Base-by-base conservation (phyloP, 2,113 vertebrate genomes). In the Apeltes quadracus region DNA sequence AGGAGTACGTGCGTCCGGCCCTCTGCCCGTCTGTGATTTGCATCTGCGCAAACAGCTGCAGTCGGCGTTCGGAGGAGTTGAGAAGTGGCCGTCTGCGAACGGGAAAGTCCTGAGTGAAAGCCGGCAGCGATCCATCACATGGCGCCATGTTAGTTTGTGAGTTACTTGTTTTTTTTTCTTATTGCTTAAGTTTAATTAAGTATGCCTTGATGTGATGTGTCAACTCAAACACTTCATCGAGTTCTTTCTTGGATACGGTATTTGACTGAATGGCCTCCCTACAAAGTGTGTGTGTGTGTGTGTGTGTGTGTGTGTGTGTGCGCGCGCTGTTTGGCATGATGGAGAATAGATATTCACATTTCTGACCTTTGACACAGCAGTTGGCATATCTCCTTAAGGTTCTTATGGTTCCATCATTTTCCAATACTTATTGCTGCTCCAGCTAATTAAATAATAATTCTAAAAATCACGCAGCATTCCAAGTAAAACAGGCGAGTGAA, bases 1-100 rank as follows among this genome's bases (percentile, higher is more conserved):
- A 51, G 57, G 41, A 61, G 46, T 56, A n/a, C 38, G 36, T 61
- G 50, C 66, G 51, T 68, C 50, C 71, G 29, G 68, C n/a, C 16
- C 54, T 39, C 75, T 51, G 50, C n/a, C 22, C 38, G 38, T 81
- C 14, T 76, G 51, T 51, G 66, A 82, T 87, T 86, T 82, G 84
- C 79, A 76, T 83, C 56, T 70, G 67, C 75, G 77, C 39, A 75
- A 72, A 44, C 48, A 68, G 68, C 70, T 67, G 66, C 54, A 58
- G 43, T 36, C 8, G 22, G 57, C 23, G 7, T 69, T 72, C 61
- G 23, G 44, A 73, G n/a, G 53, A 72, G 15, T 79, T 29, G n/a
- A 39, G 23, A 65, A 55, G 41, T 67, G 61, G 44, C 43, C 7
- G n/a, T 48, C 39, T 29, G 16, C 36, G 18, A 50, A 29, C 41